Conservation (phyloP, 2,113 vertebrate species). For the Chloropsis cyanopogon region DNA sequence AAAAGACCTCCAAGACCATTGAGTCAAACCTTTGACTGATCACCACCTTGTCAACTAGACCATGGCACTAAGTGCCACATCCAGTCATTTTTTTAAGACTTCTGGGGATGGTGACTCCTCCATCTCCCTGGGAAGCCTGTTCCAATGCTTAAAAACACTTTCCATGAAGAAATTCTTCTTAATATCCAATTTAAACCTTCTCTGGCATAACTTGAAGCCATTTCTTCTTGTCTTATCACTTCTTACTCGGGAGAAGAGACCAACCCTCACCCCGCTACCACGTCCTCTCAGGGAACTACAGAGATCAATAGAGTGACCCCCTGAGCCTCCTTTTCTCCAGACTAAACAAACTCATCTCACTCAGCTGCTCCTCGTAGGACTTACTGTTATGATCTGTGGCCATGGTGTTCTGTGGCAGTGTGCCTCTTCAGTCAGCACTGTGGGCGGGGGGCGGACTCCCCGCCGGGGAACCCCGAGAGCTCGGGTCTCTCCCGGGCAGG, state of each 20-base stretch:
- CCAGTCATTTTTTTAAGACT: background rate
- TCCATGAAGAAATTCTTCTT: background rate
- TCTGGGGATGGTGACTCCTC: background rate
- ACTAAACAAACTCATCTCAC: background rate
- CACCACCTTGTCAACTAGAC: background rate
- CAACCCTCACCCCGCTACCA: fast-evolving
- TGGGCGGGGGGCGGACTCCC: too few relatives aligned
- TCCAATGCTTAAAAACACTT: background rate
- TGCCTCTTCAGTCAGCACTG: too few relatives aligned
- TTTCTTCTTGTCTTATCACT: background rate
- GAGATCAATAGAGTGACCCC: background rate
- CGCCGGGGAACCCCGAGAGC: too few relatives aligned
- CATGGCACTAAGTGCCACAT: background rate
- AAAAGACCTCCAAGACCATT: background rate
- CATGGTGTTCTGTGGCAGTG: too few relatives aligned
- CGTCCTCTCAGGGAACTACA: background rate
- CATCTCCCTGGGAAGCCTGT: background rate
- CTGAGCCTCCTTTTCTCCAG: background rate
- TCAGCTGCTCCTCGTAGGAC: too few relatives aligned
- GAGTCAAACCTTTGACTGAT: background rate
- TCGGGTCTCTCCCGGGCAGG: too few relatives aligned
- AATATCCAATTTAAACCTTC: background rate
- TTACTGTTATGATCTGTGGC: background rate
- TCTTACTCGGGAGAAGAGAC: background rate
- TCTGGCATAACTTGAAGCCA: background rate